phyloP scores from a whole-genome alignment of 2,113 vertebrate genomes.

The Phyllostomus discolor region DNA sequence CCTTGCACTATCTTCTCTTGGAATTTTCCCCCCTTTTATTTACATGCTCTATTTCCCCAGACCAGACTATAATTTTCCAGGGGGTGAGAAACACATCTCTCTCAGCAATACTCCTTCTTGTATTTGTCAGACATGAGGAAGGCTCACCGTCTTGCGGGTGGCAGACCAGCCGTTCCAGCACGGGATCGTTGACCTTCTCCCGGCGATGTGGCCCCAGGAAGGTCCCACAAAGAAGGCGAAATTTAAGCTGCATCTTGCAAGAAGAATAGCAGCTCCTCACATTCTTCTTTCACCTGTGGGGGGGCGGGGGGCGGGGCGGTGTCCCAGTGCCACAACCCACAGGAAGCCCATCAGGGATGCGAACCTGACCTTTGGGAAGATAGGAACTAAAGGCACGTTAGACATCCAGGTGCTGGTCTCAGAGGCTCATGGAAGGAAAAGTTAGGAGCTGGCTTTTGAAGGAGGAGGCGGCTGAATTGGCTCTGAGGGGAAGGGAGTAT shows the following conservation, averaged over 20 bases:
- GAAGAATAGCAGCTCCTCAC: not conserved
- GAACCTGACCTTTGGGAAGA: not conserved
- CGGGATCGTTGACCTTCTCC: not conserved
- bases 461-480: not conserved
- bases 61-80: not conserved
- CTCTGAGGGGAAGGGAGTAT: not conserved
- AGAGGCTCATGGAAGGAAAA: not conserved
- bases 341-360: not conserved
- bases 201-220: not conserved
- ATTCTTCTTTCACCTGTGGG: not conserved
- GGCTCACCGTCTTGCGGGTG: not conserved
- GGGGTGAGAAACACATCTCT: not conserved
- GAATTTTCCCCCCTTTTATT: not conserved
- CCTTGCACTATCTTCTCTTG: not conserved
- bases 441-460: not conserved
- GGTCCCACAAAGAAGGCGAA: not conserved
- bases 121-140: not conserved
- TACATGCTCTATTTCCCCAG: not conserved
- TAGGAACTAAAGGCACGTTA: rapidly evolving
- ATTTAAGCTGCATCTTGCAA: not conserved
- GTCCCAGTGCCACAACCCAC: not conserved
- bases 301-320: not conserved
- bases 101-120: not conserved
- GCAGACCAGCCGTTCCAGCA: not conserved
- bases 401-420: not conserved